Percentiles rank a stretch among this genome's conserved stretches.
Evolutionary conservation across 2,113 vertebrate genomes (phyloP).

Genomic region (Terrapene triunguis): DNA sequence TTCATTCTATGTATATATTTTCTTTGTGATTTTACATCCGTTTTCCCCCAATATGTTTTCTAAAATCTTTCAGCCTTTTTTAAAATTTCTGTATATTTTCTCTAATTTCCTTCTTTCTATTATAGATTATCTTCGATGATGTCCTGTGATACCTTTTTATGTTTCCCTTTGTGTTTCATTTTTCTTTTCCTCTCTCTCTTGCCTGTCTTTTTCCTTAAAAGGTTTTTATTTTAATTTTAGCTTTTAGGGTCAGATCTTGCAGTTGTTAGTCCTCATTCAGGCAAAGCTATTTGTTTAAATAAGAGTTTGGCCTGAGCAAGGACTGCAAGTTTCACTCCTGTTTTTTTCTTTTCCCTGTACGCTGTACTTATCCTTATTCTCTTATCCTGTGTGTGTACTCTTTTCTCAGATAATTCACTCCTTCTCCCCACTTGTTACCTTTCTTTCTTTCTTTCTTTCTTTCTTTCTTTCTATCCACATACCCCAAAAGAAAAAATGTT

Average conservation of each 20-base stretch:
- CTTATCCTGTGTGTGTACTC: background rate
- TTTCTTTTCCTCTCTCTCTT: rapidly evolving
- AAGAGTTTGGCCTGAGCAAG: background rate
- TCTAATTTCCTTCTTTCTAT: background rate
- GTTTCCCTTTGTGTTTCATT: background rate
- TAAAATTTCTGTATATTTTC: background rate
- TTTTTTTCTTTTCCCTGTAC: background rate
- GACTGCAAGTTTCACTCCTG: background rate
- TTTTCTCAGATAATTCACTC: background rate
- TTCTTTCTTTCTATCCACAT: background rate
- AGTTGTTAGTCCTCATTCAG: background rate
- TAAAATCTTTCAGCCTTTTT: background rate
- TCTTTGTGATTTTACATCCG: background rate
- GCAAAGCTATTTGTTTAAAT: background rate
- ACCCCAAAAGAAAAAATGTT: background rate
- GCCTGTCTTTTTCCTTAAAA: background rate
- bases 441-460: conserved; percentile 5
- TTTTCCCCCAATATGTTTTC: background rate
- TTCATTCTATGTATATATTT: background rate
- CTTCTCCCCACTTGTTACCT: background rate
- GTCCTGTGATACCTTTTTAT: background rate
- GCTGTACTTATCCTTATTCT: background rate
- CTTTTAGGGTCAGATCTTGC: background rate
- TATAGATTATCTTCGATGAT: background rate
- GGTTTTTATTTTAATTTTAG: background rate